phyloP scores from a whole-genome alignment of 1,140 invertebrate genomes.

The Drosophila mayri region DNA sequence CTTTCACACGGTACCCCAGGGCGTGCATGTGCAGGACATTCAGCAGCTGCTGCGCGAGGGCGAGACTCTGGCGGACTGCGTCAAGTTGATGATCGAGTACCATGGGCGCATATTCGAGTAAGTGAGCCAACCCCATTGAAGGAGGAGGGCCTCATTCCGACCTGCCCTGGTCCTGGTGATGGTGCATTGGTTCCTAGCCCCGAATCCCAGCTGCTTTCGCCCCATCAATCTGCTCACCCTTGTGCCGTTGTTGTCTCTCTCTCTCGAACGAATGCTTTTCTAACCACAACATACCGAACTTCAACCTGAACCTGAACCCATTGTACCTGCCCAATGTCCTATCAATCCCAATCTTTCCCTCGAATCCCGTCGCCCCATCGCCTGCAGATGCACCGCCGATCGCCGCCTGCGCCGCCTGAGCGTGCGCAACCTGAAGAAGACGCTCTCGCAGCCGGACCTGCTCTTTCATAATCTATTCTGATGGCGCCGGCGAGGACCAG shows the following conservation, averaged over 20 bases:
- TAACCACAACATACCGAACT: slow-evolving; percentile 25
- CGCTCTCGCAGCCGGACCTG: slow-evolving; percentile 79
- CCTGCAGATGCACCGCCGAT: slow-evolving; percentile 76
- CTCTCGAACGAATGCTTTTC: slow-evolving; percentile 8
- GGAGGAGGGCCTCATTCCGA: neutral
- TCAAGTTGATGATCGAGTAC: slow-evolving; percentile 83
- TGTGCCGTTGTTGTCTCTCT: slow-evolving; percentile 23
- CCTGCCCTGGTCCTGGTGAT: slow-evolving; percentile 26
- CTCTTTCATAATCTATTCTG: slow-evolving; percentile 78
- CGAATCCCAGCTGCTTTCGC: slow-evolving; percentile 26
- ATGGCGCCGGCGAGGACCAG: slow-evolving; percentile 1
- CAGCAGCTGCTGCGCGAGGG: slow-evolving; percentile 70
- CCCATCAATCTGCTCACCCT: slow-evolving; percentile 10
- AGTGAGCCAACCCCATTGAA: slow-evolving; percentile 45
- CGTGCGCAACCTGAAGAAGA: slow-evolving; percentile 77
- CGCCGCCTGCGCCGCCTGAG: slow-evolving; percentile 64
- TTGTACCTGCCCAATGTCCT: slow-evolving; percentile 6
- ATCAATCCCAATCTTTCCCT: slow-evolving; percentile 6
- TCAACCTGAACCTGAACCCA: slow-evolving; percentile 13
- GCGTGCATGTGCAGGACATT: slow-evolving; percentile 70
- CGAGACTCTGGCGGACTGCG: slow-evolving; percentile 76
- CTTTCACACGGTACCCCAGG: slow-evolving; percentile 77
- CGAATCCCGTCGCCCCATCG: slow-evolving; percentile 11
- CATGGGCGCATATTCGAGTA: slow-evolving; percentile 81
- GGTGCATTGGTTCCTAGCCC: slow-evolving; percentile 40